Evolutionary conservation across 1,140 invertebrate species (phyloP).

Genomic region (Drosophila kepulauana): DNA sequence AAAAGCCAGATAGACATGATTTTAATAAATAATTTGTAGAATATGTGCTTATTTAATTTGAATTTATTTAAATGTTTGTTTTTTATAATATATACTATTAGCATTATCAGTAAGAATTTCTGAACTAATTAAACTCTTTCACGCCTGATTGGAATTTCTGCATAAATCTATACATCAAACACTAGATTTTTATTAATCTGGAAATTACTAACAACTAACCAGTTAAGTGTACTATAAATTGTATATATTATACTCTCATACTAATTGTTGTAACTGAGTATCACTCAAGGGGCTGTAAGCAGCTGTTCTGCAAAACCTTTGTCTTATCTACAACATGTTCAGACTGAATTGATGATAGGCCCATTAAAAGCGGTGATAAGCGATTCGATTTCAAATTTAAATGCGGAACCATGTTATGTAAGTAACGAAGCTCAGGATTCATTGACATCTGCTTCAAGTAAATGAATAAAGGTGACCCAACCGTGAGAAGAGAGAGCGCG

Average conservation of each 20-base stretch:
- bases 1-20: no score
- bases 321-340: constrained; percentile 12
- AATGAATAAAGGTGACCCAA: background rate
- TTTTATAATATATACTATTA: no score
- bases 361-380: constrained; percentile 25
- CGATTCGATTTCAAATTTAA: constrained; percentile 15
- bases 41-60: no score
- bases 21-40: no score
- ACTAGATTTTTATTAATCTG: no score
- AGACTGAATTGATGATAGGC: background rate
- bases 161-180: no score
- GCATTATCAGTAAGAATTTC: no score
- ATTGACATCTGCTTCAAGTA: background rate
- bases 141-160: no score
- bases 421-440: constrained; percentile 13
- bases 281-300: background rate
- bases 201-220: no score
- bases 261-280: background rate
- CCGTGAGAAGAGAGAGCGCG: background rate
- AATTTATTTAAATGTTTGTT: no score
- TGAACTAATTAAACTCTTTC: no score
- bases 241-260: background rate
- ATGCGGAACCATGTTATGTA: background rate
- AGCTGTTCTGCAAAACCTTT: constrained; percentile 8
- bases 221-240: no score